Base-by-base conservation (phyloP, 2,888 invertebrate species). In the Melikaiella ostensackeni region DNA sequence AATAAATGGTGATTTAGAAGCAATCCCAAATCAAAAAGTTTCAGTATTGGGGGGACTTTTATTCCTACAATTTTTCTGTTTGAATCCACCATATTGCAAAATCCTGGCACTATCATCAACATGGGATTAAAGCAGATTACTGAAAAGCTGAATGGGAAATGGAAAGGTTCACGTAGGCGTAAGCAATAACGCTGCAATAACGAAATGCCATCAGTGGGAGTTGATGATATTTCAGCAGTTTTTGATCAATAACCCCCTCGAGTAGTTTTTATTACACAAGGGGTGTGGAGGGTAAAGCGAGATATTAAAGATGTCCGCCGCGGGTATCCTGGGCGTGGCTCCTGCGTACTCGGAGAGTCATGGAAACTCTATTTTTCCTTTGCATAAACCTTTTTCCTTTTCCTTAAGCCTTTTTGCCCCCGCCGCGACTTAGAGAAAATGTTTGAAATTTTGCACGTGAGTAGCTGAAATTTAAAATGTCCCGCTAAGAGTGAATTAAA, bases 291-390 rank as follows among this genome's bases (percentile, higher is more conserved):
- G 50, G 70, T 70, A 70, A 70, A 70, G 70, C 30, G 33, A 70
- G 70, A 70, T 70, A 50, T 70, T 70, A 70, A 70, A 70, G 70
- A 70, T 70, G 70, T 70, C 70, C 70, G 70, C 70, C 70, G 50
- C 50, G 50, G 50, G 30, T 70, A 9, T 70, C 70, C 70, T 70
- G 70, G 70, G 70, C 70, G 70, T 70, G 70, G 70, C 50, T 70
- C 70, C 70, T 70, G 70, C 70, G 70, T 70, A 30, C 70, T 70
- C 70, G 33, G 13, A 70, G 70, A 70, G 50, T 50, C 30, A 46
- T 70, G 70, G 70, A 70, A 50, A 33, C 30, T 50, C n/a, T 46
- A 27, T 70, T 50, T 50, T 50, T 70, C 50, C 33, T 50, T 55
- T 30, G n/a, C n/a, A 30, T 27, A 6, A 30, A 50, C 50, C 70